These are phyloP conservation scores for Scaeva pyrastri DNA, from an alignment of 2,888 invertebrate genomes.

Conservation along the genomic window DNA sequence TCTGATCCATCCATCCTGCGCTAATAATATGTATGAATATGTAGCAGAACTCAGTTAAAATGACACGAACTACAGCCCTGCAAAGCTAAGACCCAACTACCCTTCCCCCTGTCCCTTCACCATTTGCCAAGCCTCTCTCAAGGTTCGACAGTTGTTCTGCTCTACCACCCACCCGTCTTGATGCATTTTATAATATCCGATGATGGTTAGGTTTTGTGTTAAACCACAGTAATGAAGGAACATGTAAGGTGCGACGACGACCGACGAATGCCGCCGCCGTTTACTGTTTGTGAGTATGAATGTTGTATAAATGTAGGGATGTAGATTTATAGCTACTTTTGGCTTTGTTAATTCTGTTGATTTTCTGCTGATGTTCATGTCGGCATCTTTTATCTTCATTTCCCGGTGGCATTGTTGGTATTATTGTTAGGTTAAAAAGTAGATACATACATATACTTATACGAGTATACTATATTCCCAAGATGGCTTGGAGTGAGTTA, in stretches of 20 bases:
- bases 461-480: too few species aligned
- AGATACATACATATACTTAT: too few species aligned
- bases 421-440: constrained; percentile 36
- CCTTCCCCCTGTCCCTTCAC: too few species aligned
- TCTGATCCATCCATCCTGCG: constrained; percentile 33
- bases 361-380: constrained; percentile 56
- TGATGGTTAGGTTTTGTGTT: constrained; percentile 33
- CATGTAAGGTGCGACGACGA: not conserved
- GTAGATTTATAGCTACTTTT: constrained; percentile 45
- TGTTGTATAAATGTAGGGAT: too few species aligned
- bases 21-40: constrained; percentile 74
- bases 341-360: constrained; percentile 65
- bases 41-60: constrained; percentile 46
- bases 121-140: constrained; percentile 41
- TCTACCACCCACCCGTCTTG: constrained; percentile 26
- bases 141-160: constrained; percentile 39
- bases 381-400: constrained; percentile 56
- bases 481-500: not conserved
- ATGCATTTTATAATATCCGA: constrained; percentile 50
- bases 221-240: constrained; percentile 22
- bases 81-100: too few species aligned
- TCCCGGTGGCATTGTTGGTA: constrained; percentile 52
- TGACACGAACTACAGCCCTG: not conserved
- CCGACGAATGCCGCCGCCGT: not conserved
- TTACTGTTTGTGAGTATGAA: constrained; percentile 1